These are phyloP conservation scores for Tiaroga cobitis DNA, from an alignment of 2,797 vertebrate species.

Conservation along the genomic window DNA sequence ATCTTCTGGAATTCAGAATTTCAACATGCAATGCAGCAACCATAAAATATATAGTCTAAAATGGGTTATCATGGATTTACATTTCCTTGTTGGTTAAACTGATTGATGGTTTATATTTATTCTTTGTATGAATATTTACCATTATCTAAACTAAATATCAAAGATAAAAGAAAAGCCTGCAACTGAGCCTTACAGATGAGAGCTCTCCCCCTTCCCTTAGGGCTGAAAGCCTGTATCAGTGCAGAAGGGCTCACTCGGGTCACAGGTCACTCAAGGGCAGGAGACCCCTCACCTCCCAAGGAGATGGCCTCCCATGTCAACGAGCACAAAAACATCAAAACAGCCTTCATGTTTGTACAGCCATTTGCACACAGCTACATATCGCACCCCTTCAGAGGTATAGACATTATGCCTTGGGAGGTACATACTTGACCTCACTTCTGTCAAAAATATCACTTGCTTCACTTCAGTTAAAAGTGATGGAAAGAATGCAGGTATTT, in stretches of 20 bases:
- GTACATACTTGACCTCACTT: constrained; percentile 50
- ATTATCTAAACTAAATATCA: constrained; percentile 11
- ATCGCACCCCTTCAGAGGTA: constrained; percentile 34
- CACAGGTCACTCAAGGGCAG: constrained; percentile 82
- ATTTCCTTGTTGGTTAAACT: neutral
- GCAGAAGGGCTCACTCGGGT: constrained; percentile 79
- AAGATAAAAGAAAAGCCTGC: constrained; percentile 46
- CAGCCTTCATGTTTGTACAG: constrained; percentile 61
- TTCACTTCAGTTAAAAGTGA: constrained; percentile 1
- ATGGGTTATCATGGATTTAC: neutral
- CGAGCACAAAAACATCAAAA: constrained; percentile 70
- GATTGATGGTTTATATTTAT: neutral
- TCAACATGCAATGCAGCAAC: neutral
- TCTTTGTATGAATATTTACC: neutral
- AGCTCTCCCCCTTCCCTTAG: constrained; percentile 67
- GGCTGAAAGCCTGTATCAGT: constrained; percentile 82
- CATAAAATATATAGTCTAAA: neutral
- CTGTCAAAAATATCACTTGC: constrained; percentile 4
- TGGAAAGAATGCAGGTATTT: neutral
- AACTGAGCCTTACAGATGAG: constrained; percentile 60
- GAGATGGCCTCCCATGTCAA: constrained; percentile 66
- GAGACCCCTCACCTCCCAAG: constrained; percentile 74
- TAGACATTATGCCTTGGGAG: constrained; percentile 45
- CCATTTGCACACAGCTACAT: constrained; percentile 56
- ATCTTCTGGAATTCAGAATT: neutral